Percentiles rank a stretch among this genome's conserved stretches.
phyloP scores from a whole-genome alignment of 1,140 invertebrate genomes.

The Aporrectodea caliginosa region DNA sequence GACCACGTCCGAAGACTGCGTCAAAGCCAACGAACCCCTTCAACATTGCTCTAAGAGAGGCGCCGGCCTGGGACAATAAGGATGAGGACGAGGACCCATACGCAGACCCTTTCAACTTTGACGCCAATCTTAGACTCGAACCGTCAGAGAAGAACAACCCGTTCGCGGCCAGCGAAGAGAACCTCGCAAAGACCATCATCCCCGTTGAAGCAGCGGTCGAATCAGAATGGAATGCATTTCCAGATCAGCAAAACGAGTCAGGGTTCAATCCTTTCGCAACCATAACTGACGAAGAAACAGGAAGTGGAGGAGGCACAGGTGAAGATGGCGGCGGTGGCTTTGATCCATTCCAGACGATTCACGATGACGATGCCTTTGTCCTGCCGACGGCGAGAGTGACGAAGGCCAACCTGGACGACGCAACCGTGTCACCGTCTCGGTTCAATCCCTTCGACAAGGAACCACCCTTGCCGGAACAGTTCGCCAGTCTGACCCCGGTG shows the following conservation, averaged over 20 bases:
- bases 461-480: conserved; percentile 51
- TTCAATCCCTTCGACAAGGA: conserved; percentile 78
- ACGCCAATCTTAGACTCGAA: neutral
- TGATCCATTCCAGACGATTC: conserved; percentile 36
- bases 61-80: neutral
- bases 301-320: neutral
- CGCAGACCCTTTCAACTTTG: neutral
- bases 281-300: conserved; percentile 22
- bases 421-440: conserved; percentile 57
- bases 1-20: conserved; percentile 9
- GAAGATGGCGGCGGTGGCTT: conserved; percentile 20
- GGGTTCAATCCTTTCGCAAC: conserved; percentile 40
- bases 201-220: conserved; percentile 1
- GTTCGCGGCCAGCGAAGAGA: conserved; percentile 7
- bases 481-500: conserved; percentile 45
- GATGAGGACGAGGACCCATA: neutral
- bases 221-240: neutral
- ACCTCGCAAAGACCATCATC: neutral
- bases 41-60: conserved; percentile 24
- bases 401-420: conserved; percentile 31
- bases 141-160: conserved; percentile 14
- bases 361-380: conserved; percentile 31
- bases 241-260: neutral
- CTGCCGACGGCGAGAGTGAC: conserved; percentile 8
- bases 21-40: conserved; percentile 21